phyloP scores from a whole-genome alignment of 2,113 vertebrate species.

The Callipepla californica region DNA sequence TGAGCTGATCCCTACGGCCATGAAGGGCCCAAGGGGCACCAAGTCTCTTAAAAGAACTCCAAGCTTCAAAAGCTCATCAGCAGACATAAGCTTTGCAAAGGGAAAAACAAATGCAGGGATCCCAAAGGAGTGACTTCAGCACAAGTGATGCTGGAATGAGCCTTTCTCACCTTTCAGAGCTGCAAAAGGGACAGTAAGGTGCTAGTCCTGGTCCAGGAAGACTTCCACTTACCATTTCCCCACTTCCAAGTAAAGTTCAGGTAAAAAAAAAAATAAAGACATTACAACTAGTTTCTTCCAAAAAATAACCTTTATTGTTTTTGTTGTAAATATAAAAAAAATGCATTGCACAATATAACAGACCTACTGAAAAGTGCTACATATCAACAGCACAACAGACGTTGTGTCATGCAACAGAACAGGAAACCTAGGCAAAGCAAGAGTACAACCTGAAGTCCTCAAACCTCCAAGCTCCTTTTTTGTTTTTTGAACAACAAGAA shows the following conservation, averaged over 20 bases:
- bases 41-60: neutral
- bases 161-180: neutral
- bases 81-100: neutral
- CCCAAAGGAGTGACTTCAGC: neutral
- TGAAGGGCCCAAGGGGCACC: neutral
- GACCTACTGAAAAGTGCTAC: slow-evolving; percentile 71
- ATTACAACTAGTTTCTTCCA: slow-evolving; percentile 51
- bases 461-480: neutral
- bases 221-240: neutral
- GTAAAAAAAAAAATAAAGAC: neutral
- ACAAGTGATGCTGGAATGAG: neutral
- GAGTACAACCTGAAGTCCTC: slow-evolving; percentile 52
- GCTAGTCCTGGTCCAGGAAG: neutral
- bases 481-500: neutral
- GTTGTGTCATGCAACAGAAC: slow-evolving; percentile 45
- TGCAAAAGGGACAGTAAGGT: neutral
- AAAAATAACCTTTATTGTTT: slow-evolving; percentile 83
- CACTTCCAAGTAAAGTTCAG: neutral
- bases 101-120: neutral
- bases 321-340: slow-evolving; percentile 78
- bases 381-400: slow-evolving; percentile 38
- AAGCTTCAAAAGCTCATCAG: neutral
- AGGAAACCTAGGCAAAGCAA: slow-evolving; percentile 54
- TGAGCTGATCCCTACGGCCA: neutral
- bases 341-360: slow-evolving; percentile 79